Conservation (phyloP, 2,888 invertebrate species). For the Mongoloraphidia duomilia region DNA sequence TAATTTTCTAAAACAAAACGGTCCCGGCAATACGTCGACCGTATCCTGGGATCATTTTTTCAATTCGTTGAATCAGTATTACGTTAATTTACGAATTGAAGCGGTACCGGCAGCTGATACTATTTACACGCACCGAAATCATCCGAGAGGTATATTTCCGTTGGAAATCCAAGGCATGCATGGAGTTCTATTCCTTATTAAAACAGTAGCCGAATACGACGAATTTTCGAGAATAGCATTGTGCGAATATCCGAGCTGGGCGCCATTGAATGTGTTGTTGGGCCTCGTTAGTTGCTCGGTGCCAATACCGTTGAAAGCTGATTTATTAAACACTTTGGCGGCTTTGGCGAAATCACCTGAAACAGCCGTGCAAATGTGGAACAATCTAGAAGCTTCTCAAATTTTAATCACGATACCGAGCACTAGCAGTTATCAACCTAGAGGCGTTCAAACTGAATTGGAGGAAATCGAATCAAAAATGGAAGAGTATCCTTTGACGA, state of each 20-base stretch:
- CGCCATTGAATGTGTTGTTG: constrained; percentile 62
- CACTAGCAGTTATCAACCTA: constrained; percentile 45
- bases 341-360: constrained; percentile 65
- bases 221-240: constrained; percentile 66
- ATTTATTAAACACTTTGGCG: constrained; percentile 62
- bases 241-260: constrained; percentile 81
- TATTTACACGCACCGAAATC: constrained; percentile 41
- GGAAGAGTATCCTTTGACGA: constrained; percentile 80
- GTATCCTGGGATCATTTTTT: constrained; percentile 82
- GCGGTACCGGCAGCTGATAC: constrained; percentile 48
- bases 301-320: constrained; percentile 72
- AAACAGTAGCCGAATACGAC: constrained; percentile 64
- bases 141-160: constrained; percentile 52
- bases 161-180: constrained; percentile 75
- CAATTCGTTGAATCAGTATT: constrained; percentile 57
- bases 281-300: constrained; percentile 78
- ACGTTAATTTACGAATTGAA: constrained; percentile 55
- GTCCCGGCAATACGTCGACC: constrained; percentile 33
- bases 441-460: constrained; percentile 67
- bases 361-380: constrained; percentile 73
- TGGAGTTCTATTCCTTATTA: constrained; percentile 64
- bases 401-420: constrained; percentile 55
- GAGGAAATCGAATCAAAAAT: constrained; percentile 83
- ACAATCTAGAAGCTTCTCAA: constrained; percentile 67
- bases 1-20: constrained; percentile 57